Conservation (phyloP, 2,113 vertebrate genomes). For the Serinus canaria region DNA sequence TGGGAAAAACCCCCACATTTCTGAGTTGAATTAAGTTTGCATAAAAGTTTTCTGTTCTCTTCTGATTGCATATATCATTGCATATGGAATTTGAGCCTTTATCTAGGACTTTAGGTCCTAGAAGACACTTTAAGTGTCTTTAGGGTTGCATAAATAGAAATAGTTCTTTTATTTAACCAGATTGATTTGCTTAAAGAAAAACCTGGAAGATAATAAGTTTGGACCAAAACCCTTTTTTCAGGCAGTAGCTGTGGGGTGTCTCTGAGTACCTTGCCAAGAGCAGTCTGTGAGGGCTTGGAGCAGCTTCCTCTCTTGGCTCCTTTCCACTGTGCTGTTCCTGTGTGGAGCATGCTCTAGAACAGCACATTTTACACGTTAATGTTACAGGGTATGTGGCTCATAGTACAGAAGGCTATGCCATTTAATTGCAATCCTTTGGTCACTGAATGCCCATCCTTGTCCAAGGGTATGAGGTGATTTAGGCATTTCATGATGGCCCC, state of each 20-base stretch:
- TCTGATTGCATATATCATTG: neutral
- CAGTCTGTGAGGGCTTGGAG: neutral
- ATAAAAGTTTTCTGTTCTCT: neutral
- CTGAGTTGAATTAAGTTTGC: neutral
- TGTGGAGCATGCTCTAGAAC: neutral
- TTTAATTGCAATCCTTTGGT: neutral
- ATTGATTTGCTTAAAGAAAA: neutral
- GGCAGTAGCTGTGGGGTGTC: neutral
- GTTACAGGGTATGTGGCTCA: fast-evolving
- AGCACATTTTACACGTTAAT: neutral
- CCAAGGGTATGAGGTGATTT: neutral
- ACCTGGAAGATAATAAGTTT: neutral
- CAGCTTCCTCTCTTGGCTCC: neutral
- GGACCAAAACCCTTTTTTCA: neutral
- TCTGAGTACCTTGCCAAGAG: neutral
- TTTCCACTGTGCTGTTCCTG: neutral
- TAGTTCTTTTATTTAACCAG: neutral
- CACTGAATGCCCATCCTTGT: neutral
- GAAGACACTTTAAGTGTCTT: neutral
- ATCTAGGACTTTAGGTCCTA: neutral
- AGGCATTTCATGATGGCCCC: neutral
- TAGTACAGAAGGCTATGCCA: neutral
- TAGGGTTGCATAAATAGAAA: neutral
- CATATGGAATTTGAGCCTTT: neutral
- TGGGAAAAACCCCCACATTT: neutral